These are phyloP conservation scores for Sweltsa coloradensis DNA, from an alignment of 1,140 invertebrate genomes.

Conservation along the genomic window DNA sequence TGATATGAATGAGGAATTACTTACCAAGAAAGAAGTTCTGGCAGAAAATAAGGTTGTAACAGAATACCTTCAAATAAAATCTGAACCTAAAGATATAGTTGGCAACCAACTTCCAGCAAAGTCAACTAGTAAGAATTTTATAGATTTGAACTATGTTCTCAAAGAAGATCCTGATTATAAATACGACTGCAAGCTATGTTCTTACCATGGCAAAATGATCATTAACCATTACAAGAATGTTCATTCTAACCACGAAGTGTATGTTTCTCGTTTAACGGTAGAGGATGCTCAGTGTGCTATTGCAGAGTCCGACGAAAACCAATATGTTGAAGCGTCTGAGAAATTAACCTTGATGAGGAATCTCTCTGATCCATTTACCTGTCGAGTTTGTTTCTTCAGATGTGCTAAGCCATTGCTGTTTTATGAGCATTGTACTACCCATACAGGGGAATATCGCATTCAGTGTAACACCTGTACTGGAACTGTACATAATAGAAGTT, in stretches of 20 bases:
- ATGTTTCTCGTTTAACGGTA: conserved; percentile 42
- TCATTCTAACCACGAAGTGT: conserved; percentile 48
- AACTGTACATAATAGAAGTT: conserved; percentile 28
- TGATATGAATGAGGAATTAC: no score
- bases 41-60: no score
- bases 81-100: no score
- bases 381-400: conserved; percentile 39
- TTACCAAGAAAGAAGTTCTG: no score
- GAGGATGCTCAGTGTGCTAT: conserved; percentile 34
- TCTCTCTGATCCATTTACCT: conserved; percentile 21
- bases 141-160: conserved; percentile 8
- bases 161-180: no score
- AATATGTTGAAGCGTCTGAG: conserved; percentile 13
- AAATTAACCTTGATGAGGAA: conserved; percentile 9
- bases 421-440: conserved; percentile 53
- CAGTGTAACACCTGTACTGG: conserved; percentile 42
- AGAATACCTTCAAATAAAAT: no score
- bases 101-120: no score
- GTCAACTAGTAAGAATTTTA: no score
- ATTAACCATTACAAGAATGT: conserved; percentile 47
- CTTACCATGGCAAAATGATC: conserved; percentile 43
- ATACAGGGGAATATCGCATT: conserved; percentile 59
- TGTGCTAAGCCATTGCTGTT: conserved; percentile 30
- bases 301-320: conserved; percentile 22
- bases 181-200: conserved; percentile 42